A percentile compares a stretch with the other conserved stretches of the same genome.
These are phyloP conservation scores for Nothobranchius kuhntae DNA, from an alignment of 2,113 vertebrate species.

Conservation along the genomic window DNA sequence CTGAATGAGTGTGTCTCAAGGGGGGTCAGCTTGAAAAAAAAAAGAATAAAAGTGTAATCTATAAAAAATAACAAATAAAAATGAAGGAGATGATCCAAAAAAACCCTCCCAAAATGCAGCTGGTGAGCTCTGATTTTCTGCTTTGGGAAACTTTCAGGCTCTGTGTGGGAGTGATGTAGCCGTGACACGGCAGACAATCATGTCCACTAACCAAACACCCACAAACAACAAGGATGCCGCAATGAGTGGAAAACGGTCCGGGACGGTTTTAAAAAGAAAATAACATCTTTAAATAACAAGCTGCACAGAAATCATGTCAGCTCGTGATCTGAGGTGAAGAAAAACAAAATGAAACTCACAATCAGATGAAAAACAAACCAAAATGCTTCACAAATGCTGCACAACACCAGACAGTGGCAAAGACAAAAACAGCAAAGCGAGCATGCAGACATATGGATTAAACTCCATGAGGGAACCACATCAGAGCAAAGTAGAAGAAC, in stretches of 20 bases:
- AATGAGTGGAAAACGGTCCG: slow-evolving; percentile 10
- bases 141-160: slow-evolving; percentile 53
- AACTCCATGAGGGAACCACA: slow-evolving; percentile 52
- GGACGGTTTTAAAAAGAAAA: slow-evolving; percentile 10
- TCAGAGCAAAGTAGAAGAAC: slow-evolving; percentile 38
- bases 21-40: slow-evolving; percentile 37
- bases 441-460: slow-evolving; percentile 39
- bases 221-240: slow-evolving; percentile 21
- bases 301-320: slow-evolving; percentile 14
- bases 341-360: slow-evolving; percentile 28
- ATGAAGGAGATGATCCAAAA: slow-evolving; percentile 58
- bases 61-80: slow-evolving; percentile 37
- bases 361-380: slow-evolving; percentile 46
- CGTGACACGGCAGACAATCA: slow-evolving; percentile 56
- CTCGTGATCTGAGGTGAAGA: slow-evolving; percentile 4
- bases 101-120: slow-evolving; percentile 59
- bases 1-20: slow-evolving; percentile 44
- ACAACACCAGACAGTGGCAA: slow-evolving; percentile 46
- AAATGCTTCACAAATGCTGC: slow-evolving; percentile 32
- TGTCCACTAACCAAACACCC: slow-evolving; percentile 49
- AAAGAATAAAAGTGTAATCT: slow-evolving; percentile 24
- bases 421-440: slow-evolving; percentile 22
- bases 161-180: slow-evolving; percentile 72
- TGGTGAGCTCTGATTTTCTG: slow-evolving; percentile 72
- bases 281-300: slow-evolving; percentile 31